A percentile compares a stretch with the other conserved stretches of the same genome.
These are phyloP conservation scores for Aldabrachelys gigantea DNA, from an alignment of 2,113 vertebrate genomes.

Conservation along the genomic window DNA sequence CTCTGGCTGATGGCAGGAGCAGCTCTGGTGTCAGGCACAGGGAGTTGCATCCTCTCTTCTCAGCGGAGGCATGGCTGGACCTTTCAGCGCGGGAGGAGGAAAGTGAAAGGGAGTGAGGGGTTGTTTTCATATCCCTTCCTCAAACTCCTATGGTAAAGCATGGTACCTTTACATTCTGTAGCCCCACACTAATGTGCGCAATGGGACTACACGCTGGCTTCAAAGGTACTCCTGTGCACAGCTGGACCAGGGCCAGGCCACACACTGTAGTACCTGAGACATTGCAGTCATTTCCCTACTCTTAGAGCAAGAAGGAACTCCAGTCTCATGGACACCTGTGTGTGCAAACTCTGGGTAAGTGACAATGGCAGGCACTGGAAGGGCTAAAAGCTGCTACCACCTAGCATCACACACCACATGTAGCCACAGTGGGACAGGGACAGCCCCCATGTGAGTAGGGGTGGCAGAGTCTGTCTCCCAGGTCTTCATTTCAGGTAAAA, in stretches of 20 bases:
- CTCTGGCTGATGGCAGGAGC: not conserved
- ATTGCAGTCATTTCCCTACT: not conserved
- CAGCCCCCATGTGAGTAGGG: not conserved
- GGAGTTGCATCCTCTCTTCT: not conserved
- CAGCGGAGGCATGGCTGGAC: not conserved
- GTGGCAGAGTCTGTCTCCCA: not conserved
- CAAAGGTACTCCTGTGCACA: not conserved
- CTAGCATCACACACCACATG: not conserved
- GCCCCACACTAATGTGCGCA: not conserved
- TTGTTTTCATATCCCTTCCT: not conserved
- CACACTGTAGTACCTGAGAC: not conserved
- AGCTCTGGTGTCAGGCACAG: not conserved
- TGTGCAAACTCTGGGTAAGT: not conserved
- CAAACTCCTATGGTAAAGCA: not conserved
- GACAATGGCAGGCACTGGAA: not conserved
- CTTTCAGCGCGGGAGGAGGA: not conserved
- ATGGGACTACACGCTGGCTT: not conserved
- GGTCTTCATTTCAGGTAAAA: not conserved
- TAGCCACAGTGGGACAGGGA: not conserved
- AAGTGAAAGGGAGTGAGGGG: not conserved
- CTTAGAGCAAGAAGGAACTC: not conserved
- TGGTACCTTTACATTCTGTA: accelerated
- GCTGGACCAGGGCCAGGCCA: not conserved
- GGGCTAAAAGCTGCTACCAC: not conserved
- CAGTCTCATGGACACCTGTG: not conserved